A percentile compares a stretch with the other conserved stretches of the same genome.
phyloP scores from a whole-genome alignment of 2,113 vertebrate genomes.

The Pitta sordida region DNA sequence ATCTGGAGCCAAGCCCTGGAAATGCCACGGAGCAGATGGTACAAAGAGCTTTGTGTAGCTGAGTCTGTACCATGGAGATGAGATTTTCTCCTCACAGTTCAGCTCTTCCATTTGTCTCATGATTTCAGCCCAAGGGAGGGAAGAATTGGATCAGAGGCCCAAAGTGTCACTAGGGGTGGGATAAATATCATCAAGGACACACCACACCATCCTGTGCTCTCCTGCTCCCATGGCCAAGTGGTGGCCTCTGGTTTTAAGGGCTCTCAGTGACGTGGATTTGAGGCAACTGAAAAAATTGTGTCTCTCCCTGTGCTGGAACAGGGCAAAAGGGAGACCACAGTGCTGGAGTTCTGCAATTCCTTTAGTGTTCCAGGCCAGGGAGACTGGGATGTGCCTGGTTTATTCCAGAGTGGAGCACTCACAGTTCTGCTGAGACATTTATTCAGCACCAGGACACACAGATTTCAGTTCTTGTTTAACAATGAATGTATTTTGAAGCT shows the following conservation, averaged over 20 bases:
- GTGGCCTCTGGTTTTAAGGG: not conserved
- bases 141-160: not conserved
- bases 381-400: not conserved
- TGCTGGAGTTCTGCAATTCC: not conserved
- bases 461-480: not conserved
- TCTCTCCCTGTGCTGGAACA: accelerated
- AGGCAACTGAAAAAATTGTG: not conserved
- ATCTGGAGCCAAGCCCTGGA: not conserved
- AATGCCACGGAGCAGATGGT: not conserved
- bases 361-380: no score
- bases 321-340: not conserved
- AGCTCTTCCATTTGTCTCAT: not conserved
- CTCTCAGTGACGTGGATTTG: not conserved
- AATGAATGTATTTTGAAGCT: not conserved
- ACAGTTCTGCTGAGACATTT: not conserved
- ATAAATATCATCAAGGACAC: not conserved
- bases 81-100: not conserved
- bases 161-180: not conserved
- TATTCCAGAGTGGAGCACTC: not conserved
- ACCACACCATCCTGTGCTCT: not conserved
- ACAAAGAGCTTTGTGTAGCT: not conserved
- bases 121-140: not conserved
- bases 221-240: not conserved
- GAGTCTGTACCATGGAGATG: not conserved
- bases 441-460: not conserved